A percentile compares a stretch with the other conserved stretches of the same genome.
Evolutionary conservation across 2,888 invertebrate species (phyloP).

Genomic region (Dicranocentrus wangi): DNA sequence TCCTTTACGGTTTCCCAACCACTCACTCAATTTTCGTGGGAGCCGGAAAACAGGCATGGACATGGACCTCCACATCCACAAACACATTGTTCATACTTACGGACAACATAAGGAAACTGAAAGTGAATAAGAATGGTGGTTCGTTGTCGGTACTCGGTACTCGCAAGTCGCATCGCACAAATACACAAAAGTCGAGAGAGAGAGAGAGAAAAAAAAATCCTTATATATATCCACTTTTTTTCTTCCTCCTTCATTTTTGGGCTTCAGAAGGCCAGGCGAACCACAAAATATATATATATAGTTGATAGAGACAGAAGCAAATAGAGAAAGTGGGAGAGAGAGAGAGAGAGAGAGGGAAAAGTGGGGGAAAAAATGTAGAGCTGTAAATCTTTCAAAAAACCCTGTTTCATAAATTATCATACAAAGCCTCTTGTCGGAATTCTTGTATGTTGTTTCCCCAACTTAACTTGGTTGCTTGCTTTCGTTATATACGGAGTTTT

Average conservation of each 20-base stretch:
- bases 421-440: slow-evolving; percentile 69
- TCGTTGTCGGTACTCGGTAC: too few species aligned
- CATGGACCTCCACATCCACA: neutral
- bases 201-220: too few species aligned
- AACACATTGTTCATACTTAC: too few species aligned
- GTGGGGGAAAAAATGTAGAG: slow-evolving; percentile 62
- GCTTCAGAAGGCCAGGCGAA: too few species aligned
- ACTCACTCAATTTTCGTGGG: slow-evolving; percentile 49
- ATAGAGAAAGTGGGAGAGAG: slow-evolving; percentile 19
- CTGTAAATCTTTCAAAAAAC: slow-evolving; percentile 72
- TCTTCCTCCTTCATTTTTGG: too few species aligned
- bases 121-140: slow-evolving; percentile 3
- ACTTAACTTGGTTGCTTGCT: slow-evolving; percentile 55
- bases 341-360: slow-evolving; percentile 36
- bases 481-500: slow-evolving; percentile 37
- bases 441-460: slow-evolving; percentile 58
- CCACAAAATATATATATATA: too few species aligned
- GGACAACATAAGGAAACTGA: neutral
- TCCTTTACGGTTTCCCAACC: neutral
- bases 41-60: too few species aligned
- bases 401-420: slow-evolving; percentile 73
- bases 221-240: too few species aligned
- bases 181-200: neutral
- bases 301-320: slow-evolving; percentile 13
- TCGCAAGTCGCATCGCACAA: too few species aligned